Evolutionary conservation across 2,113 vertebrate species (phyloP).

Genomic region (Empidonax alnorum): DNA sequence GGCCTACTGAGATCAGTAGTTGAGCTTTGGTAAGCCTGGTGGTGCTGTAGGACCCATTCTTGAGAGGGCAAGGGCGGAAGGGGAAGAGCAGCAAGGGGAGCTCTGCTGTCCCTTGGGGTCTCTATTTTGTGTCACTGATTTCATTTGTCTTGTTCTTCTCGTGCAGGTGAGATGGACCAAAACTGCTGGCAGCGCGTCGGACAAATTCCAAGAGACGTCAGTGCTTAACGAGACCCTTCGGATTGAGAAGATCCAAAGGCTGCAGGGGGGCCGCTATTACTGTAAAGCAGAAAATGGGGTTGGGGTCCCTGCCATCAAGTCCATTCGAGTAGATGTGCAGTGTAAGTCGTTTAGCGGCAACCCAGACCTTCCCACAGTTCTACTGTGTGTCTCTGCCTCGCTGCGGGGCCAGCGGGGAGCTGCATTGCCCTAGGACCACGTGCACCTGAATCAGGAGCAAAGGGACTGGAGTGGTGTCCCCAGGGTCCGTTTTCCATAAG

Average conservation of each 20-base stretch:
- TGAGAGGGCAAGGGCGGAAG: background rate
- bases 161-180: slow-evolving; percentile 96
- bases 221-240: slow-evolving; percentile 97
- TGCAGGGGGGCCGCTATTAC: slow-evolving; percentile 98
- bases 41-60: background rate
- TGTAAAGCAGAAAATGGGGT: slow-evolving; percentile 99
- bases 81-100: background rate
- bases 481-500: background rate
- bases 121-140: background rate
- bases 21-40: background rate
- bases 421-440: slow-evolving; percentile 19
- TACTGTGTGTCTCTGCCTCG: slow-evolving; percentile 37
- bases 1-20: background rate
- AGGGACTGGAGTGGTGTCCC: background rate
- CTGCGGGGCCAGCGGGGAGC: slow-evolving; percentile 29
- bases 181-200: slow-evolving; percentile 93
- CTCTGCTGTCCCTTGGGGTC: background rate
- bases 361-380: slow-evolving; percentile 73
- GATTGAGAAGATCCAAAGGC: slow-evolving; percentile 90
- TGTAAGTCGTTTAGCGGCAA: slow-evolving; percentile 87
- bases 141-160: background rate
- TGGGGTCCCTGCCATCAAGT: slow-evolving; percentile 98
- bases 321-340: slow-evolving; percentile 99
- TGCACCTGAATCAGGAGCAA: background rate
- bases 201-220: slow-evolving; percentile 98